These are phyloP conservation scores for Oxycera nigricornis DNA, from an alignment of 2,888 invertebrate species.

Conservation along the genomic window DNA sequence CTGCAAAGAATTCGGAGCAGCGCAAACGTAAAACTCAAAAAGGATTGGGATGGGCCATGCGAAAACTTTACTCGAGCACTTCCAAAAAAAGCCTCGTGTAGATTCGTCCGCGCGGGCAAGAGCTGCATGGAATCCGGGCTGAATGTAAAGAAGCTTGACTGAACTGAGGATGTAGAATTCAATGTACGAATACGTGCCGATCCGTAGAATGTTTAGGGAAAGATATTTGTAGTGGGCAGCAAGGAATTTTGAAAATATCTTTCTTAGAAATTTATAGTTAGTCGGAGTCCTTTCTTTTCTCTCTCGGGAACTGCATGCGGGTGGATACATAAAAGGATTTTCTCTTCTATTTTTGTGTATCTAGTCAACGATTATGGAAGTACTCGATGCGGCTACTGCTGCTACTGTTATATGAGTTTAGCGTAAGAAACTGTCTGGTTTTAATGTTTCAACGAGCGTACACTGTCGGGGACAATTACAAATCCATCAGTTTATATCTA, in stretches of 20 bases:
- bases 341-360: not conserved
- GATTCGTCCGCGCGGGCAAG: not conserved
- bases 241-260: not conserved
- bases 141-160: not conserved
- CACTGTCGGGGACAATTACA: no score
- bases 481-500: no score
- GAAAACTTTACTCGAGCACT: not conserved
- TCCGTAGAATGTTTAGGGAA: not conserved
- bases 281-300: no score
- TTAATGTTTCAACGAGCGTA: not conserved
- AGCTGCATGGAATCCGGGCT: not conserved
- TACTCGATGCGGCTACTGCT: not conserved
- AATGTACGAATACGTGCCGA: not conserved
- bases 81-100: not conserved
- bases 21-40: conserved; percentile 37
- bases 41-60: conserved; percentile 26
- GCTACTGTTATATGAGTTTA: not conserved
- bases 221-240: not conserved
- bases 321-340: not conserved
- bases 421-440: not conserved
- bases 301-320: not conserved
- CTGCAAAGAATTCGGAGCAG: conserved; percentile 31
- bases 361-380: not conserved
- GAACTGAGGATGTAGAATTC: not conserved
- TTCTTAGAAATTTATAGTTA: not conserved